Conservation (phyloP, 2,113 vertebrate species). For the Poicephalus meyeri region DNA sequence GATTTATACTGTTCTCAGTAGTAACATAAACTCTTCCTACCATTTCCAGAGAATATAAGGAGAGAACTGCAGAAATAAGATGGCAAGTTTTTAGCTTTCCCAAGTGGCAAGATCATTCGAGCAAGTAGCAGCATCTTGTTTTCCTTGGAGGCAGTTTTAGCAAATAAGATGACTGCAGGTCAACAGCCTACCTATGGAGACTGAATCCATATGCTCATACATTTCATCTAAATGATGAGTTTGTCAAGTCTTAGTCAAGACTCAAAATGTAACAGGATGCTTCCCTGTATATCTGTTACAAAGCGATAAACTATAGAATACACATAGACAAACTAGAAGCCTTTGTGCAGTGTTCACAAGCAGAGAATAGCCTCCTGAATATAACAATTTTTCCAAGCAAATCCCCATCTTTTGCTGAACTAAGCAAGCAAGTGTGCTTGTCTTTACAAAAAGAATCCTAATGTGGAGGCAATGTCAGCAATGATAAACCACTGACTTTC, state of each 20-base stretch:
- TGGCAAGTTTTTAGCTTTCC: background rate
- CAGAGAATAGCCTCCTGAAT: constrained; percentile 18
- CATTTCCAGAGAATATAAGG: background rate
- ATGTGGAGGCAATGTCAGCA: constrained; percentile 8
- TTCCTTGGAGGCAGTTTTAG: background rate
- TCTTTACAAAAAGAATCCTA: constrained; percentile 35
- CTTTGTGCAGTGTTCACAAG: background rate
- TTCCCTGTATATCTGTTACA: background rate
- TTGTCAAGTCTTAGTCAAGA: background rate
- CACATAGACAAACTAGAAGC: background rate
- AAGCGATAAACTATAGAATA: background rate
- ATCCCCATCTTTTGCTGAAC: constrained; percentile 44
- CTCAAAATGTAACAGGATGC: background rate
- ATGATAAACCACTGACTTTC: constrained; percentile 15
- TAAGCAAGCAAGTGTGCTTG: background rate
- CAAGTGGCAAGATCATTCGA: background rate
- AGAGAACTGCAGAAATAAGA: background rate
- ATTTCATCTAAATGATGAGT: background rate
- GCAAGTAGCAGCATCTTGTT: background rate
- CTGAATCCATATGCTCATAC: background rate
- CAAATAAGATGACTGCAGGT: background rate
- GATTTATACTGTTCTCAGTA: background rate
- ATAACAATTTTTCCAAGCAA: constrained; percentile 22
- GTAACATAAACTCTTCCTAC: background rate
- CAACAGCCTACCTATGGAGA: background rate